Base-by-base conservation (phyloP, 2,888 invertebrate genomes). In the Meganola albula region DNA sequence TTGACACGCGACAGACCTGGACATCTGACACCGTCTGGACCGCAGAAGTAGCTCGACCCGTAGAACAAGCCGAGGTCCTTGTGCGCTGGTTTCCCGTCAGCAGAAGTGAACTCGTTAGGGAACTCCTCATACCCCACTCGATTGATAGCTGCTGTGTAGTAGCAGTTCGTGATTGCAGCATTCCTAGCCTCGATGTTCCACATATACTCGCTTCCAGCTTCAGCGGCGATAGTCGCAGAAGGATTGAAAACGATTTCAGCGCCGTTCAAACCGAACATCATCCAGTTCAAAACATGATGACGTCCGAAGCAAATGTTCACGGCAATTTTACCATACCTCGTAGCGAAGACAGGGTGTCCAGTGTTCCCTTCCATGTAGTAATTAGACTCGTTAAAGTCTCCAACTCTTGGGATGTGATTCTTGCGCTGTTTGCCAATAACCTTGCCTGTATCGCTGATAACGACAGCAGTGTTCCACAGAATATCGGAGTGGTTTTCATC, bases 181-280 rank as follows among this genome's bases (percentile, higher is more conserved):
- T 94, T 95, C 49, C 99, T 88, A 0, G 99, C 99, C 74, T 99
- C 99, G 35, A 99, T 92, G 6, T 94, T 90, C 99, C 99, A 99
- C 65, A 99, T 82, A 2, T 97, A 97, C 74, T 99, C 98, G 66
- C 96, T 84, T 5, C 84, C 84, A 10, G 82, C 96, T 7, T 92
- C 82, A 0, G 83, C 87, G 0, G 91, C 91, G 31, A 89, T 94
- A 48, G 99, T 99, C 1, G 99, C 99, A 3, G 97, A 98, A 0
- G 99, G 99, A 76, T 99, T 99, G 80, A 99, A 99, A 0, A 99
- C 98, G 28, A 99, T 97, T 84, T 99, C 99, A 0, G 99, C 99
- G 1, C 98, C 98, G 74, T 99, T 99, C 26, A 98, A 74, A 0
- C 96, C 99, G 74, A 95, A 98, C 94, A 97, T 96, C 89, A 98